phyloP scores from a whole-genome alignment of 1,140 invertebrate genomes.

The Drosophila nebulosa region DNA sequence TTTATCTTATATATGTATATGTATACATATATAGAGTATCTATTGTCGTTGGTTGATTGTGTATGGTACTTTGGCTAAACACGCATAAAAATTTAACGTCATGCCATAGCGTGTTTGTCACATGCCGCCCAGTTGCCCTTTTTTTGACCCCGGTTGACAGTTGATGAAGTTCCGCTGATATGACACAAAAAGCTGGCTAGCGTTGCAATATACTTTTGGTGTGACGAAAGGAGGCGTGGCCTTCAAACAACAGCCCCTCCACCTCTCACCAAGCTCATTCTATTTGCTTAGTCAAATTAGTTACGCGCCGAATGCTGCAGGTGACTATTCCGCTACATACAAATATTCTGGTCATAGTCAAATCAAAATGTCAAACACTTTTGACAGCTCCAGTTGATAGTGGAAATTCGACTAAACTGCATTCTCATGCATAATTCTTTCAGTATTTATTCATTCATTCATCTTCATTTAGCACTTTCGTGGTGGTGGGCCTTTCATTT shows the following conservation, averaged over 20 bases:
- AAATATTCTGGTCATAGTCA: slow-evolving; percentile 27
- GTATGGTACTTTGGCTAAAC: slow-evolving; percentile 13
- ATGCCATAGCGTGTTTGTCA: slow-evolving; percentile 67
- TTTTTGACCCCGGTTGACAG: slow-evolving; percentile 42
- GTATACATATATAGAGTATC: neutral
- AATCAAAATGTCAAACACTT: slow-evolving; percentile 54
- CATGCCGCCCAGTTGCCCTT: slow-evolving; percentile 47
- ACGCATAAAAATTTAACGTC: slow-evolving; percentile 76
- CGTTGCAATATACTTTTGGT: slow-evolving; percentile 24
- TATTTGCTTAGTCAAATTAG: slow-evolving; percentile 60
- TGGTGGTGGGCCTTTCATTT: slow-evolving; percentile 33
- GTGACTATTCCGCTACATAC: slow-evolving; percentile 47
- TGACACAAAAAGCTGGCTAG: neutral
- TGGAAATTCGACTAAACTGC: slow-evolving; percentile 38
- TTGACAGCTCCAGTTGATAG: slow-evolving; percentile 42
- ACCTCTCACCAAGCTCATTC: neutral
- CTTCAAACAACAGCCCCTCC: neutral
- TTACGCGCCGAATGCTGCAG: slow-evolving; percentile 58
- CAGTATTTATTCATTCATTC: slow-evolving; percentile 29
- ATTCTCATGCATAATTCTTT: slow-evolving; percentile 18
- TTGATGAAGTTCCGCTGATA: slow-evolving; percentile 54
- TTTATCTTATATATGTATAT: neutral
- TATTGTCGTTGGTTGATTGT: neutral
- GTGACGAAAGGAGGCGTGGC: slow-evolving; percentile 14
- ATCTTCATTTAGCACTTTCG: slow-evolving; percentile 50